Percentiles rank a stretch among this genome's conserved stretches.
Evolutionary conservation across 1,140 invertebrate genomes (phyloP).

Genomic region (Lucilia cuprina): DNA sequence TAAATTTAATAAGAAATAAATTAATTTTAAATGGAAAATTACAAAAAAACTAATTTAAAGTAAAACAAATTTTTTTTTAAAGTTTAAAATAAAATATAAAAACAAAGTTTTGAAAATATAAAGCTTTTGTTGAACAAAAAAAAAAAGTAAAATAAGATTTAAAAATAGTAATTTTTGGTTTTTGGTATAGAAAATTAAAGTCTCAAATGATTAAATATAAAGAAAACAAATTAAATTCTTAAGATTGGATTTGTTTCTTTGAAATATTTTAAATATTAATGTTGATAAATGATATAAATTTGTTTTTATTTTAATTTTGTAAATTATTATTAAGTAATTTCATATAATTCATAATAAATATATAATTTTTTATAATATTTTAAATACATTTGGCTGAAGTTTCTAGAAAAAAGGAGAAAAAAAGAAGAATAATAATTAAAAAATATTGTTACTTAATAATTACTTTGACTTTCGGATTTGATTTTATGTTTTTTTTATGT

Average conservation of each 20-base stretch:
- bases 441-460: not conserved
- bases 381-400: slow-evolving; percentile 35
- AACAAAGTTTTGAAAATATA: not conserved
- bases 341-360: not conserved
- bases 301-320: not conserved
- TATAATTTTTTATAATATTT: slow-evolving; percentile 19
- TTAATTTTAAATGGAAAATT: not conserved
- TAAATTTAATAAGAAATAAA: not conserved
- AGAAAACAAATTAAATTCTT: not conserved
- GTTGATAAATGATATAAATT: not conserved
- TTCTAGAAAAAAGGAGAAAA: slow-evolving; percentile 9
- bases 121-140: not conserved
- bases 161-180: slow-evolving; percentile 1
- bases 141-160: not conserved
- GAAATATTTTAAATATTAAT: not conserved
- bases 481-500: not conserved
- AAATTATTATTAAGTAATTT: slow-evolving; percentile 15
- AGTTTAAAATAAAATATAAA: not conserved
- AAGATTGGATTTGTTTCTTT: not conserved
- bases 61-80: not conserved
- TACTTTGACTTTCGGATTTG: not conserved
- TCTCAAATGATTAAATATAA: not conserved
- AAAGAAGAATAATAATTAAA: not conserved
- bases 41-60: not conserved
- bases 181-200: slow-evolving; percentile 17